phyloP scores from a whole-genome alignment of 2,797 vertebrate genomes.

The Perodicticus potto region DNA sequence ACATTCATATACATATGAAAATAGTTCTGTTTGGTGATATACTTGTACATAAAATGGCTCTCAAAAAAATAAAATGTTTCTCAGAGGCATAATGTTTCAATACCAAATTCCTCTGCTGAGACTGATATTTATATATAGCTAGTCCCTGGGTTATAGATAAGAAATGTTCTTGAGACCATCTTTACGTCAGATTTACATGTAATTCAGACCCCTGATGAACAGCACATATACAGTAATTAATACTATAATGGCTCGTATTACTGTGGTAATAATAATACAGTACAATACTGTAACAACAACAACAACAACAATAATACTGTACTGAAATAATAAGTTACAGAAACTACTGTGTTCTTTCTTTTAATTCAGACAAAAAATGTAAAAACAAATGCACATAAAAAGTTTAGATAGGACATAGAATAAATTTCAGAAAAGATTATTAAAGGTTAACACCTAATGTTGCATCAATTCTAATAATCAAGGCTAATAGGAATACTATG shows the following conservation, averaged over 20 bases:
- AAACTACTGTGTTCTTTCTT: too few relatives aligned
- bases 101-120: conserved; percentile 22
- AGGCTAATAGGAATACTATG: not conserved
- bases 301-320: too few relatives aligned
- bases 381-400: not conserved
- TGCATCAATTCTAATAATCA: not conserved
- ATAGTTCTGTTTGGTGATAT: conserved; percentile 51
- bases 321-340: too few relatives aligned
- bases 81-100: conserved; percentile 39
- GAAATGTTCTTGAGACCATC: too few relatives aligned
- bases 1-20: conserved; percentile 19
- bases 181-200: too few relatives aligned
- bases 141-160: too few relatives aligned
- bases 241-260: too few relatives aligned
- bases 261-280: too few relatives aligned
- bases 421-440: not conserved
- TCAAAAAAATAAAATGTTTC: conserved; percentile 41
- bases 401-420: not conserved
- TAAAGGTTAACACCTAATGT: not conserved
- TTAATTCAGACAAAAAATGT: not conserved
- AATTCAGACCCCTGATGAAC: too few relatives aligned
- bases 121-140: conserved; percentile 31
- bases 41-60: conserved; percentile 51
- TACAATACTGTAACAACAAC: too few relatives aligned
- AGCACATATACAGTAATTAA: too few relatives aligned